Evolutionary conservation across 2,797 vertebrate genomes (phyloP), one percentile per base, ranked within the genome.

Genomic region (Tadarida brasiliensis): DNA sequence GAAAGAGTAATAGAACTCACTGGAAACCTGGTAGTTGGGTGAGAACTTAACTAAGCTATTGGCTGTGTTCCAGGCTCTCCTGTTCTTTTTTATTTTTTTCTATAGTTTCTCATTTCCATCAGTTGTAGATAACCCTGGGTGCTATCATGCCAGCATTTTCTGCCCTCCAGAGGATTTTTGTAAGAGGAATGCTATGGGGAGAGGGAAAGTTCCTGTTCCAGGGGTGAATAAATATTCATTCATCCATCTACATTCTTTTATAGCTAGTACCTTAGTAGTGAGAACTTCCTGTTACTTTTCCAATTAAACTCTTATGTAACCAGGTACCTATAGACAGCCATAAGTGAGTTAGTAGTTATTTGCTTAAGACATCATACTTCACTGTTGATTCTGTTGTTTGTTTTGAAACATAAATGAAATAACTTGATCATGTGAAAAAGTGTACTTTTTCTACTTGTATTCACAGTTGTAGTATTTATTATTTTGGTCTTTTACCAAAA

Each of bases 381-480:
- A 39, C 56, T n/a, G 39, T 73, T 89, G 35, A 63, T 85, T 82
- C 22, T 94, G 20, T 15, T 87, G 1, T 92, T 84, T 92, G 80
- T 94, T 24, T 91, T 93, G 78, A 95, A 90, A 90, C 49, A 51
- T 57, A 81, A 94, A 14, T 94, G 54, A 93, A 90, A 54, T 82
- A 82, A 82, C 16, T 90, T 67, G n/a, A 59, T 89, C 35, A 51
- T 51, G 4, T 93, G 47, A 61, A 78, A 92, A 78, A 47, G 30
- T 24, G 0, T 59, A 73, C 20, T 35, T 94, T 95, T 94, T 83
- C 44, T 65, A 89, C 91, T 73, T 88, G 6, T 94, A 33, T 78
- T 97, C 59, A 91, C 35, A 83, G 24, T 71, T 89, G 10, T 8
- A 65, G 11, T 89, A 22, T 87, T 90, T 78, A 54, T 54, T 87